Evolutionary conservation across 2,888 invertebrate genomes (phyloP).

Genomic region (Drosophila niveifrons): DNA sequence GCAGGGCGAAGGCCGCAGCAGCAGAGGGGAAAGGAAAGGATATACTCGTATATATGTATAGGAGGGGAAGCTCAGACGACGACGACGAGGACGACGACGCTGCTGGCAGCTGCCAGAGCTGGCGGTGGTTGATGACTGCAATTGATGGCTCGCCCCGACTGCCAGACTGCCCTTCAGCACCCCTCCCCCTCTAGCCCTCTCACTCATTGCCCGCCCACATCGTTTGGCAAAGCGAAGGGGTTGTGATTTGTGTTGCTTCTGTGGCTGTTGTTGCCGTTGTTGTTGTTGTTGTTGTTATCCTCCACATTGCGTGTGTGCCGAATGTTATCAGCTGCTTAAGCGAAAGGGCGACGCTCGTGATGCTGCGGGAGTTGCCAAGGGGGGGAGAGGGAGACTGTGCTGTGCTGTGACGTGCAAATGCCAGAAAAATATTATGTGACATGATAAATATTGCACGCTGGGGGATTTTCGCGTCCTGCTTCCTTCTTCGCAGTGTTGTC

Average conservation of each 20-base stretch:
- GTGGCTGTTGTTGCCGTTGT: slow-evolving; percentile 29
- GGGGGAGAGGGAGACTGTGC: slow-evolving; percentile 3
- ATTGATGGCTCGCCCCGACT: slow-evolving; percentile 67
- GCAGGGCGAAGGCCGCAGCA: slow-evolving; percentile 27
- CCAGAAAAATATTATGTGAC: slow-evolving; percentile 83
- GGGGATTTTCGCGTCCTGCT: slow-evolving; percentile 56
- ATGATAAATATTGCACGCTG: slow-evolving; percentile 79
- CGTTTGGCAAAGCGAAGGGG: slow-evolving; percentile 68
- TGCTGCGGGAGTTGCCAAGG: neutral
- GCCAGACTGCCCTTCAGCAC: slow-evolving; percentile 5
- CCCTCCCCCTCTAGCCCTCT: neutral
- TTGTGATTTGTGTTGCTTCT: slow-evolving; percentile 65
- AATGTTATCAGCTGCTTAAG: slow-evolving; percentile 76
- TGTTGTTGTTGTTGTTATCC: slow-evolving; percentile 33
- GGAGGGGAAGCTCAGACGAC: neutral
- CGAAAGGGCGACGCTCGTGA: slow-evolving; percentile 18
- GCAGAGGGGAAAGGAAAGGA: neutral
- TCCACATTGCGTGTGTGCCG: slow-evolving; percentile 48
- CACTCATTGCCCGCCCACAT: slow-evolving; percentile 62
- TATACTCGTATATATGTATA: too few relatives aligned
- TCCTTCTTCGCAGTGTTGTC: slow-evolving; percentile 49
- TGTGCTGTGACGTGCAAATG: slow-evolving; percentile 79
- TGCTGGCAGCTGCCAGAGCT: slow-evolving; percentile 63
- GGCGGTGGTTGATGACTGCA: slow-evolving; percentile 78
- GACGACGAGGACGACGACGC: slow-evolving; percentile 30